Percentiles rank a stretch among this genome's conserved stretches.
phyloP scores from a whole-genome alignment of 1,140 invertebrate genomes.

The Sinonovacula constricta region DNA sequence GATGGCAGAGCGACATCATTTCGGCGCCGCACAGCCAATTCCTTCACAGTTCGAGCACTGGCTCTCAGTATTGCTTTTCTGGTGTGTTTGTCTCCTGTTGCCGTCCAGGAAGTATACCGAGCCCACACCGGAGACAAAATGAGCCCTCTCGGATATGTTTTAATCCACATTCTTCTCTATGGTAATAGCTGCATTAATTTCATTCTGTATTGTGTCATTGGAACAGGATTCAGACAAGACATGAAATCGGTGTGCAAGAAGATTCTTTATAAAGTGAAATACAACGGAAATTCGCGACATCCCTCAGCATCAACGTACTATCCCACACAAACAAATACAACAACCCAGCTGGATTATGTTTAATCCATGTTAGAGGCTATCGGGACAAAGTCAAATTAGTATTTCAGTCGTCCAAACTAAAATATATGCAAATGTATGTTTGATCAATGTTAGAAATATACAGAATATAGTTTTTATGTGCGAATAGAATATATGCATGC shows the following conservation, averaged over 20 bases:
- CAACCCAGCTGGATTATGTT: no score
- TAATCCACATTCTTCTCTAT: slow-evolving; percentile 32
- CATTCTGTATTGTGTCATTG: slow-evolving; percentile 37
- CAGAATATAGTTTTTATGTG: no score
- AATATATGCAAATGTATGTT: no score
- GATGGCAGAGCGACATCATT: slow-evolving; percentile 9
- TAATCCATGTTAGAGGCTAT: no score
- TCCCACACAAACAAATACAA: no score
- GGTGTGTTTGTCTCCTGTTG: slow-evolving; percentile 17
- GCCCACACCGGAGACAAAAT: neutral
- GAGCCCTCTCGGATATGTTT: neutral
- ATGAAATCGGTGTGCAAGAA: slow-evolving; percentile 17
- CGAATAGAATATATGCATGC: no score
- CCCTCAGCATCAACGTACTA: no score
- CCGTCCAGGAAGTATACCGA: slow-evolving; percentile 5
- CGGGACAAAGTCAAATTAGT: no score
- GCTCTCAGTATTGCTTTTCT: slow-evolving; percentile 34
- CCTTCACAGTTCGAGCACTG: slow-evolving; percentile 36
- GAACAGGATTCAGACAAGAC: slow-evolving; percentile 36
- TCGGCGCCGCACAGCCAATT: slow-evolving; percentile 17
- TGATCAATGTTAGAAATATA: no score
- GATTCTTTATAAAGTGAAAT: no score
- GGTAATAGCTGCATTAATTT: slow-evolving; percentile 39
- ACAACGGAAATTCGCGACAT: no score
- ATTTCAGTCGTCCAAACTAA: no score